Evolutionary conservation across 2,888 invertebrate genomes (phyloP).

Genomic region (Drosophila demipolita): DNA sequence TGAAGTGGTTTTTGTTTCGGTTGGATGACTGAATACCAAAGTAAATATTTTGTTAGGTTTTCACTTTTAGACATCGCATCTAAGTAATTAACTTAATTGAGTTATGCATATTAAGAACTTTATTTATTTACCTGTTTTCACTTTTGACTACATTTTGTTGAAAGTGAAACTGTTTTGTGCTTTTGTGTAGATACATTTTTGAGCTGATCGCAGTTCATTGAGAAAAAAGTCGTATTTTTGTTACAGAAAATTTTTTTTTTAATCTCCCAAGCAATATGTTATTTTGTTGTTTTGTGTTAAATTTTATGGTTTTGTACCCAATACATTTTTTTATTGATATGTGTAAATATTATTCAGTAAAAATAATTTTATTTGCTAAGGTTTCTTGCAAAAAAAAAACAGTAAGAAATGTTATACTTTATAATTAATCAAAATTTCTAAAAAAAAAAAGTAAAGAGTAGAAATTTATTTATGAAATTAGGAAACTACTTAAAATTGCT

Average conservation of each 20-base stretch:
- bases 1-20: conserved; percentile 24
- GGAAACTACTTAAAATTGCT: not conserved
- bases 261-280: not conserved
- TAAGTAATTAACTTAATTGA: not conserved
- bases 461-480: not conserved
- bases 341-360: too few species aligned
- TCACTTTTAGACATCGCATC: conserved; percentile 1
- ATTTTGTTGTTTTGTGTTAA: not conserved
- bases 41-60: not conserved
- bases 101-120: not conserved
- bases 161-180: too few species aligned
- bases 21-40: conserved; percentile 8
- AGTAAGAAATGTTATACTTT: not conserved
- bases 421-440: not conserved
- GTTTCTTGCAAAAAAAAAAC: not conserved
- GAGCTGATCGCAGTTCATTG: conserved; percentile 6
- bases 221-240: not conserved
- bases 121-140: not conserved
- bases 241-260: not conserved
- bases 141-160: not conserved
- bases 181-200: not conserved
- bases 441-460: not conserved
- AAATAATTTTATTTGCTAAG: not conserved
- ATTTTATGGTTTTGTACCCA: not conserved
- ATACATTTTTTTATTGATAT: not conserved